phyloP scores from a whole-genome alignment of 53 echinoderm and acorn worm genomes.

The Holothuria scabra region DNA sequence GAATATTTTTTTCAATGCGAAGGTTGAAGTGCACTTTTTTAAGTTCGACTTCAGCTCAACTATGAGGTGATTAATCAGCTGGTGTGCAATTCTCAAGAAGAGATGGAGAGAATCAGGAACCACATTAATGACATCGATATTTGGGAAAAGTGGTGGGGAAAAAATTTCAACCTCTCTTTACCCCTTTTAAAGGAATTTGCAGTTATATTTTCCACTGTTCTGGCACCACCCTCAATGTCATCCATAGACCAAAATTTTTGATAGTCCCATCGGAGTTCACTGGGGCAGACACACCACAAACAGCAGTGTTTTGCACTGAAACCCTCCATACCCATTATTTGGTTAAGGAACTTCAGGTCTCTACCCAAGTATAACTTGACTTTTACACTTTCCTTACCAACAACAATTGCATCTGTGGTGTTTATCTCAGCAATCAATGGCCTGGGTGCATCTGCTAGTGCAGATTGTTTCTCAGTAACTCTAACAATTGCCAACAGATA shows the following conservation, averaged over 20 bases:
- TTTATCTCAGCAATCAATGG: slow-evolving; percentile 14
- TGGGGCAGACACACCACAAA: slow-evolving; percentile 43
- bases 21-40: background rate
- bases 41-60: background rate
- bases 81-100: slow-evolving; percentile 26
- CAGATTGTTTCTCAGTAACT: slow-evolving; percentile 25
- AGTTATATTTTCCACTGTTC: background rate
- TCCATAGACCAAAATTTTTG: slow-evolving; percentile 26
- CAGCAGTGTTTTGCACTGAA: slow-evolving; percentile 35
- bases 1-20: slow-evolving; percentile 5
- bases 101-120: slow-evolving; percentile 44
- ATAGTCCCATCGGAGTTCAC: slow-evolving; percentile 14
- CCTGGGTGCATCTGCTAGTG: slow-evolving; percentile 9
- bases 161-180: background rate
- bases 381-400: background rate
- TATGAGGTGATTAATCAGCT: slow-evolving; percentile 32
- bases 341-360: slow-evolving; percentile 44
- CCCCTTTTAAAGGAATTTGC: slow-evolving; percentile 1
- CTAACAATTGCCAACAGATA: slow-evolving; percentile 39
- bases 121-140: slow-evolving; percentile 19
- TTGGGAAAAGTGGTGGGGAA: slow-evolving; percentile 18
- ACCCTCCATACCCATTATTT: slow-evolving; percentile 39
- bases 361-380: slow-evolving; percentile 16
- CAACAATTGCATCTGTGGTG: background rate
- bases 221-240: slow-evolving; percentile 30